Evolutionary conservation across 2,888 invertebrate species (phyloP).

Genomic region (Microctonus aethiopoides): DNA sequence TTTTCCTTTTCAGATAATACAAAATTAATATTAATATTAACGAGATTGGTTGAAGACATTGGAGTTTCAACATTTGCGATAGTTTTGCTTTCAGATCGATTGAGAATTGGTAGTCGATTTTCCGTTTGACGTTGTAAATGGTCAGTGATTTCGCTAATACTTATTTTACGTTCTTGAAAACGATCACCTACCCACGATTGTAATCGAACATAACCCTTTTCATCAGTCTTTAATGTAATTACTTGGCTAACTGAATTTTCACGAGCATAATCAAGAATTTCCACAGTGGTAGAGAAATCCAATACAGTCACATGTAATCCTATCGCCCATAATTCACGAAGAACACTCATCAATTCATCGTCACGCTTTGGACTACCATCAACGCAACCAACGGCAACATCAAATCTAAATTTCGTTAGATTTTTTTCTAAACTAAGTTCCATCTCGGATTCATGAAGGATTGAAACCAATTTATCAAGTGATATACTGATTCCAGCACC

Average conservation of each 20-base stretch:
- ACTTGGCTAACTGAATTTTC: conserved; percentile 69
- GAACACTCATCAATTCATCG: conserved; percentile 69
- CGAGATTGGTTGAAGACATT: conserved; percentile 50
- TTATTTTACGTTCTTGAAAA: conserved; percentile 75
- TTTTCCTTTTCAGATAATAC: conserved; percentile 57
- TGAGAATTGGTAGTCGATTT: conserved; percentile 49
- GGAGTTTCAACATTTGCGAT: conserved; percentile 48
- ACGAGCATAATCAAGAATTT: conserved; percentile 68
- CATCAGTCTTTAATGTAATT: conserved; percentile 74
- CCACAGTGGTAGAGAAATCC: conserved; percentile 73
- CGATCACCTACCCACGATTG: conserved; percentile 75
- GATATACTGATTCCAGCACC: conserved; percentile 89
- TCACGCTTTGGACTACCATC: conserved; percentile 72
- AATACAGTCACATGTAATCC: conserved; percentile 76
- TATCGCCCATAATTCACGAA: conserved; percentile 77
- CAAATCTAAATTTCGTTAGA: conserved; percentile 69
- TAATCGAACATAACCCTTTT: conserved; percentile 70
- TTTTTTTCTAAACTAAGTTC: conserved; percentile 48
- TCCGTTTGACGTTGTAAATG: conserved; percentile 76
- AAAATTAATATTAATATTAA: conserved; percentile 58
- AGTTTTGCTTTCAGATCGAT: conserved; percentile 65
- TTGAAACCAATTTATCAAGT: conserved; percentile 79
- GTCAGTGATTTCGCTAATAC: conserved; percentile 74
- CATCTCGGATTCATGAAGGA: conserved; percentile 69
- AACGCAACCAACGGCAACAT: conserved; percentile 76